phyloP scores from a whole-genome alignment of 2,888 invertebrate genomes.

The Lathronympha strigana region DNA sequence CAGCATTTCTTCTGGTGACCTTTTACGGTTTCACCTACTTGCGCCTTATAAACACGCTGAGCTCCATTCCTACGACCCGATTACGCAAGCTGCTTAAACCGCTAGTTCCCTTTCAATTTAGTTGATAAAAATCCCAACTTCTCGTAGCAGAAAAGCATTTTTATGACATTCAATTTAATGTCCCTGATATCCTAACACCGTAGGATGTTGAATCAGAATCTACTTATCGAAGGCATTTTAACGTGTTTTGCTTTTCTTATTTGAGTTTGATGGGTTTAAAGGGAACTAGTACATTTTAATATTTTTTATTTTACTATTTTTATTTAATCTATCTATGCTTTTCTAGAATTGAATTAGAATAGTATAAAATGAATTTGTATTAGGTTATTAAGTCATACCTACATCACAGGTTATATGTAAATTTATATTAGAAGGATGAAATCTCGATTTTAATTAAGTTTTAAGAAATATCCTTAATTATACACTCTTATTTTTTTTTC shows the following conservation, averaged over 20 bases:
- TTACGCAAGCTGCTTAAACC: not conserved
- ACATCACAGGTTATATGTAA: constrained; percentile 40
- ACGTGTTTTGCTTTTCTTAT: not conserved
- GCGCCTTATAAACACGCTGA: too few species aligned
- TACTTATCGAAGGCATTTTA: too few species aligned
- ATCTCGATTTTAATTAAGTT: constrained; percentile 26
- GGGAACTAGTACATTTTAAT: constrained; percentile 6
- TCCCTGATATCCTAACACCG: too few species aligned
- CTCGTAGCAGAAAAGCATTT: too few species aligned
- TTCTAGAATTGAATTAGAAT: constrained; percentile 11
- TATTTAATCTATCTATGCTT: constrained; percentile 5
- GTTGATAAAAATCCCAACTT: too few species aligned
- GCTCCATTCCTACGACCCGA: not conserved
- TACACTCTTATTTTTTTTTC: constrained; percentile 19
- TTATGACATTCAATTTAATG: too few species aligned
- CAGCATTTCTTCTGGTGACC: not conserved
- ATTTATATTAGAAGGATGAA: constrained; percentile 32
- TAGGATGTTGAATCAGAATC: too few species aligned
- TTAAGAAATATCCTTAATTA: constrained; percentile 15
- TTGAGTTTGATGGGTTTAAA: not conserved
- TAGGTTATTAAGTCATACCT: constrained; percentile 35
- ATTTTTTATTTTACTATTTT: not conserved
- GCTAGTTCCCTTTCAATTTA: too few species aligned
- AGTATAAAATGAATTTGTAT: constrained; percentile 30
- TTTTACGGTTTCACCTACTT: not conserved